A percentile compares a stretch with the other conserved stretches of the same genome.
Evolutionary conservation across 1,140 invertebrate genomes (phyloP).

Genomic region (Diabrotica undecimpunctata): DNA sequence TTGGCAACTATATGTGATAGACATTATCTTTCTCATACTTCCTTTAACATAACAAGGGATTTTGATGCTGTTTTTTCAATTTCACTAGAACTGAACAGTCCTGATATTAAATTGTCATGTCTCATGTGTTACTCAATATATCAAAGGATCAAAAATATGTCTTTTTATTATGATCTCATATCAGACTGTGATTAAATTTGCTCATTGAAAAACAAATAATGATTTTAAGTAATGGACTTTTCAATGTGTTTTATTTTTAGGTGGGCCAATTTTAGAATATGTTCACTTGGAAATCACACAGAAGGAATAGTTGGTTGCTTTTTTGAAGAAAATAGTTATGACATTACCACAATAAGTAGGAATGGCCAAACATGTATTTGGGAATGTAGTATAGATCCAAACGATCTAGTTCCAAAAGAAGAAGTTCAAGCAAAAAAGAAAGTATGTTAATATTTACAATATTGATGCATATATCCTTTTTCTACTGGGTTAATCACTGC

Average conservation of each 20-base stretch:
- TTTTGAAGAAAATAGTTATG: conserved; percentile 82
- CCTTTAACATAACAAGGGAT: too few relatives aligned
- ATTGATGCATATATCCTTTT: too few relatives aligned
- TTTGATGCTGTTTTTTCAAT: too few relatives aligned
- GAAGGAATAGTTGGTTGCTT: conserved; percentile 79
- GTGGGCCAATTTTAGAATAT: conserved; percentile 67
- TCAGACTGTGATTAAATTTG: not conserved
- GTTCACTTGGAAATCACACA: conserved; percentile 74
- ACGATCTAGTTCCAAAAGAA: conserved; percentile 56
- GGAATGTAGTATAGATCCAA: conserved; percentile 74
- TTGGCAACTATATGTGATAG: too few relatives aligned
- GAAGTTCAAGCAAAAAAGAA: conserved; percentile 41
- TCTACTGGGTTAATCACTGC: too few relatives aligned
- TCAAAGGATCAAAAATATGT: too few relatives aligned
- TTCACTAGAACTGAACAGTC: too few relatives aligned
- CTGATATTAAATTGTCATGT: too few relatives aligned
- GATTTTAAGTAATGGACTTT: too few relatives aligned
- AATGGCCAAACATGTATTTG: conserved; percentile 74
- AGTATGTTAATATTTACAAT: conserved; percentile 10
- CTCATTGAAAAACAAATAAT: too few relatives aligned
- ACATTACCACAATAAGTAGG: conserved; percentile 72
- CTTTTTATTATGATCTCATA: not conserved
- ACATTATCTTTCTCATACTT: too few relatives aligned
- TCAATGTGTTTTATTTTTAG: conserved; percentile 26
- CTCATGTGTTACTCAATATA: too few relatives aligned